Percentiles rank a stretch among this genome's conserved stretches.
Evolutionary conservation across 2,113 vertebrate genomes (phyloP).

Genomic region (Indicator indicator): DNA sequence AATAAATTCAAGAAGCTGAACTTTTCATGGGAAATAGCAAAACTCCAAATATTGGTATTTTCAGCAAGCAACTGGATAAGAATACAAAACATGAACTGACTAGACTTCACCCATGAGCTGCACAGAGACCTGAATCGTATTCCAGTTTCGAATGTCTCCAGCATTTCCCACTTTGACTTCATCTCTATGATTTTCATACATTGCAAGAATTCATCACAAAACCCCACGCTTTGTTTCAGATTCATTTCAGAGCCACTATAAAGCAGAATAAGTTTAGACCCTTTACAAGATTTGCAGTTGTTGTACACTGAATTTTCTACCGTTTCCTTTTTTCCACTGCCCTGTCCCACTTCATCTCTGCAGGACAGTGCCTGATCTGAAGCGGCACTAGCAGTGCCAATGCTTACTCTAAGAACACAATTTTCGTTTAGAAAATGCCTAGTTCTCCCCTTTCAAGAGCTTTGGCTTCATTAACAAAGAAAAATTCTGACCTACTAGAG

Average conservation of each 20-base stretch:
- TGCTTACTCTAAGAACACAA: neutral
- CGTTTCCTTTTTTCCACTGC: neutral
- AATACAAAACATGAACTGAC: neutral
- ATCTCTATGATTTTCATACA: neutral
- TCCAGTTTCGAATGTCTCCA: neutral
- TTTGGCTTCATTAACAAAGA: neutral
- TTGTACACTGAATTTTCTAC: neutral
- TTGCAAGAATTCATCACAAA: neutral
- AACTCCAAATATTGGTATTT: neutral
- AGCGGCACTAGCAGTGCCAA: neutral
- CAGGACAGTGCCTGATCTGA: neutral
- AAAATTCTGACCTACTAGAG: neutral
- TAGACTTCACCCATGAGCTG: neutral
- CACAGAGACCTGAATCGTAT: neutral
- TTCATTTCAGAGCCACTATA: neutral
- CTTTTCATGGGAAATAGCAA: neutral
- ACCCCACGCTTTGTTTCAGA: neutral
- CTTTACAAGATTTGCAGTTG: neutral
- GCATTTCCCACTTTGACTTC: neutral
- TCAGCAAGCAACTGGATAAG: neutral
- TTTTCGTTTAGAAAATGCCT: neutral
- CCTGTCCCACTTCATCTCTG: neutral
- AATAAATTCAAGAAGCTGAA: neutral
- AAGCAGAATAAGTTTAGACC: neutral
- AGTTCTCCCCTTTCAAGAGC: neutral